Percentiles rank a stretch among this genome's conserved stretches.
These are phyloP conservation scores for Griposia aprilina DNA, from an alignment of 2,888 invertebrate species.

Conservation along the genomic window DNA sequence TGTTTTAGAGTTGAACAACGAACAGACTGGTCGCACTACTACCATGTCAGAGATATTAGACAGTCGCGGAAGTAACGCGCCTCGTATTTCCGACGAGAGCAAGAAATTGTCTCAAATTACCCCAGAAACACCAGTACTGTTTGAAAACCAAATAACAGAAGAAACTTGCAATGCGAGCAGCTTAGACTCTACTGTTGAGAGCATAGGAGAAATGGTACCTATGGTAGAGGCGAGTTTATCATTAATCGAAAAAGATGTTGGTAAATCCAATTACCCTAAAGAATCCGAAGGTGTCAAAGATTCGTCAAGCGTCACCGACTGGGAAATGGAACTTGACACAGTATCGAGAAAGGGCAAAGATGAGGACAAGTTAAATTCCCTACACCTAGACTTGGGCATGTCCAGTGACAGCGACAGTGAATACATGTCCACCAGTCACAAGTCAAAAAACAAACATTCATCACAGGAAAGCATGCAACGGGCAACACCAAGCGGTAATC, in stretches of 20 bases:
- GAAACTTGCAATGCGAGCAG: conserved; percentile 85
- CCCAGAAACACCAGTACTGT: conserved; percentile 90
- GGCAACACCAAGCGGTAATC: conserved; percentile 83
- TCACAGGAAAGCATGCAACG: conserved; percentile 80
- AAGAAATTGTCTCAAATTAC: conserved; percentile 84
- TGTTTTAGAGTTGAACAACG: conserved; percentile 87
- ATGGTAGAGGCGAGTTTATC: conserved; percentile 78
- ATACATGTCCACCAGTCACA: conserved; percentile 81
- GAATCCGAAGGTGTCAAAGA: conserved; percentile 81
- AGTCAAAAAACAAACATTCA: conserved; percentile 79
- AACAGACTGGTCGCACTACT: conserved; percentile 85
- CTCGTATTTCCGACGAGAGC: conserved; percentile 72
- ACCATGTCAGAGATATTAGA: conserved; percentile 88
- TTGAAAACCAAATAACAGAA: conserved; percentile 83
- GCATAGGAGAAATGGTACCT: conserved; percentile 82
- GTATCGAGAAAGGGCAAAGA: conserved; percentile 86
- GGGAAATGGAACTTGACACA: conserved; percentile 92
- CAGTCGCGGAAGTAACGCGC: conserved; percentile 75
- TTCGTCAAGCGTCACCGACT: conserved; percentile 88
- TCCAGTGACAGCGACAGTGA: conserved; percentile 89
- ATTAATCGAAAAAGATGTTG: conserved; percentile 77
- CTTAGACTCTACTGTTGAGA: conserved; percentile 84
- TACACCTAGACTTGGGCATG: conserved; percentile 88
- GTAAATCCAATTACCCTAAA: conserved; percentile 78
- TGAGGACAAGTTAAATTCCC: conserved; percentile 86